Evolutionary conservation across 2,888 invertebrate species (phyloP).

Genomic region (Hypselothyrea guttata): DNA sequence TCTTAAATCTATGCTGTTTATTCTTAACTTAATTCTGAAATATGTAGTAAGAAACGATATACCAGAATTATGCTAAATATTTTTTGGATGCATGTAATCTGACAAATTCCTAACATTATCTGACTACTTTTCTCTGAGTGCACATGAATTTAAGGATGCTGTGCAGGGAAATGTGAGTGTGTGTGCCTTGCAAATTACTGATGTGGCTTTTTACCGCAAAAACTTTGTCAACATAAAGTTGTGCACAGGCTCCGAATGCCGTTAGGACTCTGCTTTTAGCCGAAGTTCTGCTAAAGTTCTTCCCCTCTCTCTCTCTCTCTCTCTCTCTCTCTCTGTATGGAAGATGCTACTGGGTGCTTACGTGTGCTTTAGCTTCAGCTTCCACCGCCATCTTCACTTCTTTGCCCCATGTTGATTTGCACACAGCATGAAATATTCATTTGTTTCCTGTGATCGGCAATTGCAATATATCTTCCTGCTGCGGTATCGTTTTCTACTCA

Average conservation of each 20-base stretch:
- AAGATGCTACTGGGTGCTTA: slow-evolving; percentile 8
- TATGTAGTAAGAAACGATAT: too few species aligned
- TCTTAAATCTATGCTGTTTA: too few species aligned
- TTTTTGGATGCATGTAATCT: too few species aligned
- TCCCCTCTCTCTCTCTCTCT: slow-evolving; percentile 32
- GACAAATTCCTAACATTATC: too few species aligned
- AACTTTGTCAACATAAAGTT: slow-evolving; percentile 78
- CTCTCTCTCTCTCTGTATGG: slow-evolving; percentile 1
- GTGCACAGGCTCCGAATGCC: slow-evolving; percentile 42
- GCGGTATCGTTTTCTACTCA: slow-evolving; percentile 76
- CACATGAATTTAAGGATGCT: slow-evolving; percentile 17
- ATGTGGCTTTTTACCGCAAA: slow-evolving; percentile 77
- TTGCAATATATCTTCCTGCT: slow-evolving; percentile 75
- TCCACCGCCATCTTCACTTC: background rate
- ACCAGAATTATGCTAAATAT: too few species aligned
- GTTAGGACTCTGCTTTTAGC: slow-evolving; percentile 40
- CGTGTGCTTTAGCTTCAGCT: slow-evolving; percentile 19
- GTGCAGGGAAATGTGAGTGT: slow-evolving; percentile 47
- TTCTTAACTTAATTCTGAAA: too few species aligned
- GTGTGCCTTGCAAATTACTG: slow-evolving; percentile 69
- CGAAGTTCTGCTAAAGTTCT: slow-evolving; percentile 45
- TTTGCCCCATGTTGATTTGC: slow-evolving; percentile 67
- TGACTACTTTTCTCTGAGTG: too few species aligned
- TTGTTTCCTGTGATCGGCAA: slow-evolving; percentile 78
- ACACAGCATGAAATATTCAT: slow-evolving; percentile 78